A percentile compares a stretch with the other conserved stretches of the same genome.
Evolutionary conservation across 2,113 vertebrate species (phyloP).

Genomic region (Aphyosemion australe): DNA sequence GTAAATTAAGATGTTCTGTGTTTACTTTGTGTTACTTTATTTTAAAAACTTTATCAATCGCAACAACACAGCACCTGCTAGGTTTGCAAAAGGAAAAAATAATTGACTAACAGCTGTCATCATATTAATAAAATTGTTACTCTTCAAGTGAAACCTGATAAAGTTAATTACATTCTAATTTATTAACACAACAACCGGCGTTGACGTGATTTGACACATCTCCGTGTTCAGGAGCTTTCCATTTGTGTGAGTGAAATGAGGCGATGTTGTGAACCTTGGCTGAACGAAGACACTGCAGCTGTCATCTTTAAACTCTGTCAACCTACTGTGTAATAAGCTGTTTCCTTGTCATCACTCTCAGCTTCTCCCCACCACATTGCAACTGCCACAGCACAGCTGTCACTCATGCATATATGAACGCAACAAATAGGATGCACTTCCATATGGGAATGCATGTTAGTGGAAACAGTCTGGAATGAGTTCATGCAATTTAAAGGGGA

Average conservation of each 20-base stretch:
- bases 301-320: constrained; percentile 37
- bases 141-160: not conserved
- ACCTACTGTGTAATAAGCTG: constrained; percentile 26
- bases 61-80: not conserved
- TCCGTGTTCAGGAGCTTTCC: constrained; percentile 2
- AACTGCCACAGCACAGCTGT: constrained; percentile 31
- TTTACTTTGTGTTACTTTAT: too few species aligned
- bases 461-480: not conserved
- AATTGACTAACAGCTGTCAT: not conserved
- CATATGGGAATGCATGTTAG: not conserved
- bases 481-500: not conserved
- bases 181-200: not conserved
- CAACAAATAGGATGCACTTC: not conserved
- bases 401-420: constrained; percentile 13
- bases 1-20: not conserved
- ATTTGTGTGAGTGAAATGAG: constrained; percentile 2
- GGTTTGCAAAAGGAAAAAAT: not conserved
- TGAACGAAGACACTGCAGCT: constrained; percentile 30
- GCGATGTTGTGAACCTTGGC: constrained; percentile 23
- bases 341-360: constrained; percentile 28
- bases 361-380: constrained; percentile 17
- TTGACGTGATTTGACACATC: constrained; percentile 1
- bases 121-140: not conserved
- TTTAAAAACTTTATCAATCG: too few species aligned
- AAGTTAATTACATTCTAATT: not conserved